Percentiles rank a stretch among this genome's conserved stretches.
Evolutionary conservation across 2,888 invertebrate genomes (phyloP).

Genomic region (Buathra laborator): DNA sequence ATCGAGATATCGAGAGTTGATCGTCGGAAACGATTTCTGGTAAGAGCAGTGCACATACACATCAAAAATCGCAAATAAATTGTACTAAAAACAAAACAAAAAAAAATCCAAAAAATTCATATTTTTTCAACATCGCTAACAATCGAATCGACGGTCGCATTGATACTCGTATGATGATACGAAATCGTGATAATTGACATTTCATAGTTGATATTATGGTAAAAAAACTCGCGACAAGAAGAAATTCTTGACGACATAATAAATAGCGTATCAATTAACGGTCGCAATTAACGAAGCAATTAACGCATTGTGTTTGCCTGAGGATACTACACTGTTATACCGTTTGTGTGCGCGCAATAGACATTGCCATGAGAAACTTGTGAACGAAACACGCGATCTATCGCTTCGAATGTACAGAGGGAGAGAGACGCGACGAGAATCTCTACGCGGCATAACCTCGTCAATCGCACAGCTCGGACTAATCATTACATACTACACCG

Average conservation of each 20-base stretch:
- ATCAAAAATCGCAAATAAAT: constrained; percentile 1
- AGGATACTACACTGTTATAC: neutral
- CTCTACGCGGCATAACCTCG: constrained; percentile 18
- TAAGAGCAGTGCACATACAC: constrained; percentile 40
- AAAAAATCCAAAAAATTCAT: neutral
- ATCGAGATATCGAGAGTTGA: neutral
- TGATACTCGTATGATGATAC: neutral
- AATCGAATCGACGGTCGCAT: neutral
- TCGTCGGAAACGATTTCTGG: constrained; percentile 34
- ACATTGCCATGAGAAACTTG: neutral
- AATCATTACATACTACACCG: constrained; percentile 18
- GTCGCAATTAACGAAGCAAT: constrained; percentile 58
- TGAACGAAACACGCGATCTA: constrained; percentile 16
- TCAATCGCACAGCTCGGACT: constrained; percentile 1
- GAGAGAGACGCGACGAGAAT: constrained; percentile 1
- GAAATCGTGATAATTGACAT: constrained; percentile 19
- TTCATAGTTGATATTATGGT: neutral
- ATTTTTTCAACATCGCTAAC: neutral
- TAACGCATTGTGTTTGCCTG: constrained; percentile 40
- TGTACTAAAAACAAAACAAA: neutral
- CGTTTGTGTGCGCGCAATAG: neutral
- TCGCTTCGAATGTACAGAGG: neutral
- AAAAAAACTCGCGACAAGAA: neutral
- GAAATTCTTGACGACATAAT: constrained; percentile 47
- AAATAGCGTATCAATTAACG: constrained; percentile 60